Percentiles rank a stretch among this genome's conserved stretches.
These are phyloP conservation scores for Parauchenoglanis ngamensis DNA, from an alignment of 2,797 vertebrate genomes.

Conservation along the genomic window DNA sequence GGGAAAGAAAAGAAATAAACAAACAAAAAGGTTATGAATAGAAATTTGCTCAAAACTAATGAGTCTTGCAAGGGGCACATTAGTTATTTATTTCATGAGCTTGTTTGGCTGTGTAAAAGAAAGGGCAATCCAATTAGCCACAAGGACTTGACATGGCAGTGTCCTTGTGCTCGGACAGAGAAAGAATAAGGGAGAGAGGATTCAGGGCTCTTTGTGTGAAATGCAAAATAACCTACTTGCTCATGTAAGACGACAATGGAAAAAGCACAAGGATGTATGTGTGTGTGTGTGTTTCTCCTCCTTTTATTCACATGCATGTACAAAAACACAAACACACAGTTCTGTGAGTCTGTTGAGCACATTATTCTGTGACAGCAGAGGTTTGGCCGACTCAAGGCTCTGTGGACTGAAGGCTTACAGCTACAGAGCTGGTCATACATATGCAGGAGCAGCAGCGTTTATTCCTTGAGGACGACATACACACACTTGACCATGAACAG, in stretches of 20 bases:
- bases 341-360: not conserved
- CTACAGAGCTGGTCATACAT: constrained; percentile 52
- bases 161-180: constrained; percentile 60
- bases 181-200: constrained; percentile 18
- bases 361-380: constrained; percentile 31
- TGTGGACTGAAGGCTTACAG: constrained; percentile 44
- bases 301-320: constrained; percentile 8
- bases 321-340: not conserved
- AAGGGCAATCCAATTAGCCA: constrained; percentile 80
- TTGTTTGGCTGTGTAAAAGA: constrained; percentile 74
- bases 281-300: not conserved
- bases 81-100: constrained; percentile 78
- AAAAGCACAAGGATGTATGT: not conserved
- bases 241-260: not conserved
- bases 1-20: constrained; percentile 29
- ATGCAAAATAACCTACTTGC: constrained; percentile 69
- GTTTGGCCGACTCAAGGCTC: constrained; percentile 46
- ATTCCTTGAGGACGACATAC: constrained; percentile 19
- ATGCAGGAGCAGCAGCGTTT: constrained; percentile 46
- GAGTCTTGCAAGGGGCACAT: constrained; percentile 74
- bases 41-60: constrained; percentile 73
- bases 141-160: constrained; percentile 71
- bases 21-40: constrained; percentile 53
- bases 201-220: constrained; percentile 65
- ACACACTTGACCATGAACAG: constrained; percentile 4